Evolutionary conservation across 2,113 vertebrate genomes (phyloP).

Genomic region (Carlito syrichta): DNA sequence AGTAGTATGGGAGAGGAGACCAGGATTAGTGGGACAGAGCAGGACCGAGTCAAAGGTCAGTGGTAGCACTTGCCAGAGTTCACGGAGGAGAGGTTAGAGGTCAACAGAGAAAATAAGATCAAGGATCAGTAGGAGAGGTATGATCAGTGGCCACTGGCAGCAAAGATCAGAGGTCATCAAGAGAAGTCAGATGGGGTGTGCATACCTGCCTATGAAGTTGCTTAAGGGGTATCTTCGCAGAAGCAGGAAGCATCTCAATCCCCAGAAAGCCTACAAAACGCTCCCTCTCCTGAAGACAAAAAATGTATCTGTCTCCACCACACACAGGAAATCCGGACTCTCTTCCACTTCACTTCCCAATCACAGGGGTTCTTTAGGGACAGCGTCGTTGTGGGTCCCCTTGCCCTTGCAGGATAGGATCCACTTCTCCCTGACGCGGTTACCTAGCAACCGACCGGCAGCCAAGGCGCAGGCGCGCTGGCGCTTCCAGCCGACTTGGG

Average conservation of each 20-base stretch:
- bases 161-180: conserved; percentile 20
- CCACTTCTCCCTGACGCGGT: conserved; percentile 69
- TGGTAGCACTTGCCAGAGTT: neutral
- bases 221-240: conserved; percentile 70
- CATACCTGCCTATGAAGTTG: conserved; percentile 75
- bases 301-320: conserved; percentile 68
- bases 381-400: conserved; percentile 29
- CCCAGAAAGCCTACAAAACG: neutral
- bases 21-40: neutral
- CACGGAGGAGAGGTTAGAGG: neutral
- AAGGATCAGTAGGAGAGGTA: neutral
- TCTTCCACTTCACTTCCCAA: conserved; percentile 51
- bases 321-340: conserved; percentile 59
- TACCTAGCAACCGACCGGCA: conserved; percentile 65
- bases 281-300: neutral
- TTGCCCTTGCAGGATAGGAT: neutral
- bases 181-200: neutral
- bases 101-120: neutral
- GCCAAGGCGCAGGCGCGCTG: conserved; percentile 59
- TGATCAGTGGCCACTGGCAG: neutral
- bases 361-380: conserved; percentile 54
- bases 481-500: fast-evolving
- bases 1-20: neutral
- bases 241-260: neutral
- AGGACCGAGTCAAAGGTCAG: neutral